Base-by-base conservation (phyloP, 2,113 vertebrate genomes). In the Clarias magur region DNA sequence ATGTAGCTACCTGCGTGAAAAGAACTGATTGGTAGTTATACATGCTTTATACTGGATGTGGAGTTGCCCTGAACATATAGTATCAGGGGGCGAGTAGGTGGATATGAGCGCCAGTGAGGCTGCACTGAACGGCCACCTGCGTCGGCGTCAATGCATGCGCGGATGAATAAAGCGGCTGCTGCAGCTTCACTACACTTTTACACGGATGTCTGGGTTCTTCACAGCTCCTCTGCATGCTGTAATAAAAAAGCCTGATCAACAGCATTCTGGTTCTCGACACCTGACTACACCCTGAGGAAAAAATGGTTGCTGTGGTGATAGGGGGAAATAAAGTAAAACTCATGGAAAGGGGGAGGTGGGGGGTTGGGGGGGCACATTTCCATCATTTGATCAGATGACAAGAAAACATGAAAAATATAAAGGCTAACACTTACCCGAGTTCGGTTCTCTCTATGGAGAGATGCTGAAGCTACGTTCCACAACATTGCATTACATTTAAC, bases 61-160 rank as follows among this genome's bases (percentile, higher is more conserved):
- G 62, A 85, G 48, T 80, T 63, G 79, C 86, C 79, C 56, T 67
- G 73, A 81, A 83, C 76, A 65, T 86, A 65, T 85, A 84, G 76
- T 88, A 85, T 68, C 78, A 82, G 82, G 81, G 87, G 82, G 81
- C 59, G 85, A 87, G 87, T 85, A 83, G 87, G 88, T 85, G 88
- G 78, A 60, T 48, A 86, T 76, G 73, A 82, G 82, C 80, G 72
- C 34, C 75, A 78, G 68, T 62, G 38, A 62, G 82, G 63, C 81
- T 68, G 83, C 86, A 82, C n/a, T 63, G 87, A 87, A 88, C 85
- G 82, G 76, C 82, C 76, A 62, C 80, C 81, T 88, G 84, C 84
- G 85, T 90, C 23, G 81, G 87, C 84, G 82, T 90, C 67, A 79
- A 84, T 82, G 78, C 62, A 87, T 85, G 87, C 88, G 86, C 76